These are phyloP conservation scores for Theropithecus gelada DNA, from an alignment of 2,113 vertebrate species.

Conservation along the genomic window DNA sequence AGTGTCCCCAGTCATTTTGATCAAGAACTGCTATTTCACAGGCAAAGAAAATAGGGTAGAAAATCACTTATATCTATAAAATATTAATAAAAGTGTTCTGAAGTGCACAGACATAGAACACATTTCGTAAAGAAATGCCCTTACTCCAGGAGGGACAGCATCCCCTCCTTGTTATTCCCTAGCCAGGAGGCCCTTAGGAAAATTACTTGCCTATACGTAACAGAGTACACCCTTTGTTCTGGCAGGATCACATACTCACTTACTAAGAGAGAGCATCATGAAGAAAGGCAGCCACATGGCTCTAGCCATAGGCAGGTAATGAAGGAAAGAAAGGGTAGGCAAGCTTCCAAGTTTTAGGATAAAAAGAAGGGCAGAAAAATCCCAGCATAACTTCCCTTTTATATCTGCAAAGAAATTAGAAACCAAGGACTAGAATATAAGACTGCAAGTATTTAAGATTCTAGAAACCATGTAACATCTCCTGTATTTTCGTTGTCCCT, in stretches of 20 bases:
- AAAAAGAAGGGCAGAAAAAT: not conserved
- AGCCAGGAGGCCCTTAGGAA: not conserved
- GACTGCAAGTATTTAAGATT: not conserved
- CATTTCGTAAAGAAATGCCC: not conserved
- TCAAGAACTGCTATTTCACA: constrained; percentile 37
- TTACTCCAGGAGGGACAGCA: not conserved
- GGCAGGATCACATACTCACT: not conserved
- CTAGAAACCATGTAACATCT: not conserved
- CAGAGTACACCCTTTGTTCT: not conserved
- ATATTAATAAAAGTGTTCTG: not conserved
- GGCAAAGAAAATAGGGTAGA: constrained; percentile 34
- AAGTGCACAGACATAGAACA: not conserved
- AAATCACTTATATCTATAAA: constrained; percentile 10
- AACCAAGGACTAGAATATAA: not conserved
- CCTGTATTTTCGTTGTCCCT: not conserved
- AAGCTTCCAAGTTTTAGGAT: not conserved
- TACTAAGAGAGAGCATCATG: not conserved
- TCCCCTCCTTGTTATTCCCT: not conserved
- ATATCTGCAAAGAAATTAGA: not conserved
- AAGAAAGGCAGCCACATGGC: not conserved
- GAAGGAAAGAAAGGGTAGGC: not conserved
- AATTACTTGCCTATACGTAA: not conserved
- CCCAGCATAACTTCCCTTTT: not conserved
- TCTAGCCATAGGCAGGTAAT: not conserved
- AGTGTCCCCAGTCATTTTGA: constrained; percentile 34